Evolutionary conservation across 2,888 invertebrate species (phyloP).

Genomic region (Neoaliturus tenellus): DNA sequence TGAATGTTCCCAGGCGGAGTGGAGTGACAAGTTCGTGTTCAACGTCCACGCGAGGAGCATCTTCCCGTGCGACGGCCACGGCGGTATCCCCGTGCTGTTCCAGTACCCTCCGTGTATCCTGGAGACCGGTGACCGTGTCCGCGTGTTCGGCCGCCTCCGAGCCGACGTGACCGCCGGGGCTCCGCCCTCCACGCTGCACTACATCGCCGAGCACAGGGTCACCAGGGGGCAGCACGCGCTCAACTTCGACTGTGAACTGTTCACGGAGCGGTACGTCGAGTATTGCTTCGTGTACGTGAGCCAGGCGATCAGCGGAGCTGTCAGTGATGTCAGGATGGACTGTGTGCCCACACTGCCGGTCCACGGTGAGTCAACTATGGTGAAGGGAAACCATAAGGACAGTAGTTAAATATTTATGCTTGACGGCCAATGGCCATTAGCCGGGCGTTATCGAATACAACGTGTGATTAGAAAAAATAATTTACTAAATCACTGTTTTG

Average conservation of each 20-base stretch:
- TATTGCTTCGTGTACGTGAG: conserved; percentile 94
- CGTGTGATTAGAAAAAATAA: no score
- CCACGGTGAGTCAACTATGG: conserved; percentile 83
- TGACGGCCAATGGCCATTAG: no score
- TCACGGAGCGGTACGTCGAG: conserved; percentile 88
- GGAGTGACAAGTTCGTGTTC: conserved; percentile 90
- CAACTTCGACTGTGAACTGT: conserved; percentile 87
- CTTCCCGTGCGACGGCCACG: conserved; percentile 86
- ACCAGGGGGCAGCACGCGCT: conserved; percentile 85
- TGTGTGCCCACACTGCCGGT: conserved; percentile 90
- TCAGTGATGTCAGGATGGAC: conserved; percentile 89
- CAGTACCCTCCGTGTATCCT: conserved; percentile 91
- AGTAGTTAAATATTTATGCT: no score
- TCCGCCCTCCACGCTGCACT: conserved; percentile 79
- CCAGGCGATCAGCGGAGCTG: conserved; percentile 89
- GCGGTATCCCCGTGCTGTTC: conserved; percentile 84
- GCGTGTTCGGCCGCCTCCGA: conserved; percentile 84
- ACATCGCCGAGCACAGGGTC: conserved; percentile 81
- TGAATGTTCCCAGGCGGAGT: conserved; percentile 81
- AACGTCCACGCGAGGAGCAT: conserved; percentile 90
- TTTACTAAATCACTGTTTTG: no score
- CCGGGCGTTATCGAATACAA: no score
- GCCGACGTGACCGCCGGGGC: conserved; percentile 82
- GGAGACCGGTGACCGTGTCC: conserved; percentile 80
- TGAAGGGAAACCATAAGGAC: no score